Evolutionary conservation across 2,888 invertebrate genomes (phyloP).

Genomic region (Unio delphinus): DNA sequence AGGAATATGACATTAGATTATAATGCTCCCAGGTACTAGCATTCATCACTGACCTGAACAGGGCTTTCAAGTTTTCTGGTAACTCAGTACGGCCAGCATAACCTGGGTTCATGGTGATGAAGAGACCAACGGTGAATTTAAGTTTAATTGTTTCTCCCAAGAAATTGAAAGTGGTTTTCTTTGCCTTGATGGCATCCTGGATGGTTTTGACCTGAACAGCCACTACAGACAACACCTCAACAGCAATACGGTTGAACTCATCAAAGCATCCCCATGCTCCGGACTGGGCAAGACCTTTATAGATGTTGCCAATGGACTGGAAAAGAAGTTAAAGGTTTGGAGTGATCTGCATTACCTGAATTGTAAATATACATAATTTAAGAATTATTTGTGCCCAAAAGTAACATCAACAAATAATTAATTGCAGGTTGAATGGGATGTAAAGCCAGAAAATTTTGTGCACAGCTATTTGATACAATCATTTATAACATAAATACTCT

Average conservation of each 20-base stretch:
- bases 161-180: slow-evolving; percentile 90
- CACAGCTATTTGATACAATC: too few species aligned
- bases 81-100: slow-evolving; percentile 86
- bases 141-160: slow-evolving; percentile 93
- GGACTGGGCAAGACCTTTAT: slow-evolving; percentile 96
- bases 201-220: slow-evolving; percentile 87
- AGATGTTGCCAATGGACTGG: slow-evolving; percentile 95
- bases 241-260: slow-evolving; percentile 96
- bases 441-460: too few species aligned
- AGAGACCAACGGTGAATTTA: slow-evolving; percentile 91
- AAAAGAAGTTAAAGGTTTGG: too few species aligned
- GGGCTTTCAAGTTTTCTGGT: slow-evolving; percentile 65
- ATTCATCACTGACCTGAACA: too few species aligned
- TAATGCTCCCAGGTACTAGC: too few species aligned
- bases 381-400: too few species aligned
- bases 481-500: too few species aligned
- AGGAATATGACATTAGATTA: too few species aligned
- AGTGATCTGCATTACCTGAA: too few species aligned
- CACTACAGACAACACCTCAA: slow-evolving; percentile 96
- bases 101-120: slow-evolving; percentile 98
- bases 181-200: slow-evolving; percentile 89
- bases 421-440: too few species aligned
- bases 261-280: slow-evolving; percentile 99
- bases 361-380: too few species aligned
- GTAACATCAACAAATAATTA: too few species aligned